Base-by-base conservation (phyloP, 2,797 vertebrate genomes). In the Mionectes olivaceus region DNA sequence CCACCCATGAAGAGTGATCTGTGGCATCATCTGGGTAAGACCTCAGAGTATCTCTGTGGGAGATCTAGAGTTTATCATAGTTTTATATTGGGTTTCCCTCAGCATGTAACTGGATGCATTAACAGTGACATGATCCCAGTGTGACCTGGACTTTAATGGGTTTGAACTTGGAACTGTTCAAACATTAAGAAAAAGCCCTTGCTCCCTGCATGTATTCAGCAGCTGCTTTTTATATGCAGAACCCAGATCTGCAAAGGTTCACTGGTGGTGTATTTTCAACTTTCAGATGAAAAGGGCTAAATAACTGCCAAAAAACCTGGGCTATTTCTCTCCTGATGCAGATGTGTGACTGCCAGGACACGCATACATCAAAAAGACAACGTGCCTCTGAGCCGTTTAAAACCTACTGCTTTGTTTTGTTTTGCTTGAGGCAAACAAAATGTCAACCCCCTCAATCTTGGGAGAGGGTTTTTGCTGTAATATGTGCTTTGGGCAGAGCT, bases 161-260 rank as follows among this genome's bases (percentile, higher is more conserved):
- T 94, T 97, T 97, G 94, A 97, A 97, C 95, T 97, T 96, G 85
- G 80, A 92, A 97, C 96, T 94, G 80, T 82, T 97, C 73, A 91
- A 81, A 94, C 94, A 96, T 96, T 95, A 94, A 95, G 84, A 95
- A 93, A 85, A 95, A 95, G 77, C 57, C 59, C 76, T 94, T 0
- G 0, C 77, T 92, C 93, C 60, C 85, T 87, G 68, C 37, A 18
- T 94, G 91, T 70, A 90, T 91, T 90, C 91, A 78, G 94, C 93
- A 95, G 79, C 89, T 94, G 89, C 59, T 88, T 96, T 95, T 93
- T 95, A 94, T 87, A 94, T 94, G 80, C 73, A 90, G 89, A 93
- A 86, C 81, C 59, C 8, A 2, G 78, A 92, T 86, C 87, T 32
- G 50, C 77, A 77, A 56, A 93, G 81, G 91, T 95, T 93, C 87